A percentile compares a stretch with the other conserved stretches of the same genome.
Conservation (phyloP, 2,113 vertebrate genomes). For the Anoura caudifer region DNA sequence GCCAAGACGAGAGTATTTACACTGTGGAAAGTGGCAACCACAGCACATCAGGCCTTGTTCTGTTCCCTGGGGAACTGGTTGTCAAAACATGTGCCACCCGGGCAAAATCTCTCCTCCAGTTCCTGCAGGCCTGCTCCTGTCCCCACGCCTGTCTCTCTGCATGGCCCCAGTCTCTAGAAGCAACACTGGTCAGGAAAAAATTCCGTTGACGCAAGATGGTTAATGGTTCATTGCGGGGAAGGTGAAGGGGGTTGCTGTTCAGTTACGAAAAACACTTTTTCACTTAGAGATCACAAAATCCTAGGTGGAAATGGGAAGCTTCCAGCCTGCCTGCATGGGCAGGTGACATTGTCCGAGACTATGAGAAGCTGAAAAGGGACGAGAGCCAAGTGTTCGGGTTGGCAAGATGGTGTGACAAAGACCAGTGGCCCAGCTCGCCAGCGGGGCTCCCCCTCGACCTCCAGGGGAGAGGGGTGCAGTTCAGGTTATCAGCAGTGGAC, state of each 20-base stretch:
- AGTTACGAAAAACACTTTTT: neutral
- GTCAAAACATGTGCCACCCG: neutral
- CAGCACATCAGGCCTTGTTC: neutral
- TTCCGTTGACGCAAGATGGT: neutral
- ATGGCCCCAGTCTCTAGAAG: neutral
- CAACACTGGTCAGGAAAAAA: neutral
- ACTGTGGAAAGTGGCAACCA: neutral
- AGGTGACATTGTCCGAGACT: neutral
- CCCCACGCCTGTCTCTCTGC: neutral
- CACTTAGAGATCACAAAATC: neutral
- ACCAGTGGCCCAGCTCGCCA: neutral
- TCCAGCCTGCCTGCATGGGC: neutral
- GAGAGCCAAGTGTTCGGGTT: neutral
- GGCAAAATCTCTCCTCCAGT: neutral
- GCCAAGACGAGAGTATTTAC: neutral
- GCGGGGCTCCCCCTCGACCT: neutral
- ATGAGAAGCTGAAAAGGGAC: neutral
- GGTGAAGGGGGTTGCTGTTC: neutral
- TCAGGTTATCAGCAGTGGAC: neutral
- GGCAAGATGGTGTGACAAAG: neutral
- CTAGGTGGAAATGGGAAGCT: constrained; percentile 10
- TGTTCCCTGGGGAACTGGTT: neutral
- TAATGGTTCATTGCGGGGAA: neutral
- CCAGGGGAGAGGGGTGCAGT: neutral
- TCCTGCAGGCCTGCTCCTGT: neutral